Base-by-base conservation (phyloP, 1,140 invertebrate genomes). In the Heliconius congener region DNA sequence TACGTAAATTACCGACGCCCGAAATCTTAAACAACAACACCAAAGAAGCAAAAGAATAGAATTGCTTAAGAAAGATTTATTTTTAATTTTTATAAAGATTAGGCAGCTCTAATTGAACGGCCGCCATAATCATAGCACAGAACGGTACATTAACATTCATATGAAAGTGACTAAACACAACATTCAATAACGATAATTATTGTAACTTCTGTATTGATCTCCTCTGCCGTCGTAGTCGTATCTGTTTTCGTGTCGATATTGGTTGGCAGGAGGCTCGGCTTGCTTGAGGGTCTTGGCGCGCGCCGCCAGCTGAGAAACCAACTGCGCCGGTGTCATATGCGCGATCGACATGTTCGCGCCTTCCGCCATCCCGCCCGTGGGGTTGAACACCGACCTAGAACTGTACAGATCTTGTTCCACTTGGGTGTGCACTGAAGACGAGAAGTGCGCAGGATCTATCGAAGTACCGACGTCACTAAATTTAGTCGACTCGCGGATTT, bases 221-320 rank as follows among this genome's bases (percentile, higher is more conserved):
- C 87, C 81, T 75, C 87, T 82, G 37, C 80, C 85, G 42, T 90
- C 86, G 76, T 91, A 91, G 74, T 87, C 81, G n/a, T 81, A 85
- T 73, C 79, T 78, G 75, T 77, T 78, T n/a, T 71, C 71, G 57
- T 78, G 87, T 23, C 88, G 87, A 46, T 84, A 84, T 34, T 82
- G 83, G 76, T 13, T 74, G 0, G 86, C 83, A 8, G 73, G n/a
- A 6, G 83, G 75, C 1, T 92, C 87, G 0, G 88, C 37, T 42
- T 93, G 87, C 80, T 93, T 90, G 72, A 94, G 76, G 8, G 91
- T 91, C 85, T 94, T 94, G 60, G 93, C 93, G 57, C 92, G 87
- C 11, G 93, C 93, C 27, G 91, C 92, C 39, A 94, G 82, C 76
- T 94, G 93, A 1, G 92, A 94, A 74, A 94, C 93, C 39, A 94